Conservation (phyloP, 2,797 vertebrate genomes). For the Crypturellus tataupa region DNA sequence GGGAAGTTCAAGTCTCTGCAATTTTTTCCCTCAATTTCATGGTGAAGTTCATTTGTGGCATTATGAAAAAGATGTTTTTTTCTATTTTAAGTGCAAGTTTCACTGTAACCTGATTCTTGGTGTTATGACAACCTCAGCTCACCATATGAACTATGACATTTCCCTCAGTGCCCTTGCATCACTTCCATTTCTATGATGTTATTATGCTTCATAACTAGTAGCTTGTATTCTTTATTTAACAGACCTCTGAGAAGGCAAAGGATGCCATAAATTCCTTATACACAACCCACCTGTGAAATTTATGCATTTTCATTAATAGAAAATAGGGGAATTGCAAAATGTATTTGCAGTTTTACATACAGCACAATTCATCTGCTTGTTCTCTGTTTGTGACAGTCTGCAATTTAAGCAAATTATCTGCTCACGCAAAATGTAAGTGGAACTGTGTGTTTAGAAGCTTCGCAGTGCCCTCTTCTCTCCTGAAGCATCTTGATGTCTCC, state of each 20-base stretch:
- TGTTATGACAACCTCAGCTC: neutral
- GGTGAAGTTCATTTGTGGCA: neutral
- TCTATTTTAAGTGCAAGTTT: neutral
- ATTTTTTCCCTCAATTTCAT: neutral
- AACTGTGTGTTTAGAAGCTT: slow-evolving; percentile 39
- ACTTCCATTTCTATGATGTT: neutral
- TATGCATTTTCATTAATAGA: slow-evolving; percentile 36
- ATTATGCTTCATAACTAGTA: neutral
- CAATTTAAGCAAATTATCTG: slow-evolving; percentile 66
- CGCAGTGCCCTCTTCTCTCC: neutral
- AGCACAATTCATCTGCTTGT: slow-evolving; percentile 46
- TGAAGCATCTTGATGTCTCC: neutral
- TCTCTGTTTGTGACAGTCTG: slow-evolving; percentile 38
- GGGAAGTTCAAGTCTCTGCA: neutral
- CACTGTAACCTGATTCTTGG: neutral
- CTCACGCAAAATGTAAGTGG: neutral
- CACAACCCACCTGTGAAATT: slow-evolving; percentile 29
- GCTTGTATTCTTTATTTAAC: neutral
- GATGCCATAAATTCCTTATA: neutral
- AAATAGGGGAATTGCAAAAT: slow-evolving; percentile 38
- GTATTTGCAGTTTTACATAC: slow-evolving; percentile 8
- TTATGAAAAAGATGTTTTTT: neutral
- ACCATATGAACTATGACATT: neutral
- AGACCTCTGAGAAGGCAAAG: neutral
- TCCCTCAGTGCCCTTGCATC: neutral